phyloP scores from a whole-genome alignment of 2,888 invertebrate species.

The Hemicrepidius hirtus region DNA sequence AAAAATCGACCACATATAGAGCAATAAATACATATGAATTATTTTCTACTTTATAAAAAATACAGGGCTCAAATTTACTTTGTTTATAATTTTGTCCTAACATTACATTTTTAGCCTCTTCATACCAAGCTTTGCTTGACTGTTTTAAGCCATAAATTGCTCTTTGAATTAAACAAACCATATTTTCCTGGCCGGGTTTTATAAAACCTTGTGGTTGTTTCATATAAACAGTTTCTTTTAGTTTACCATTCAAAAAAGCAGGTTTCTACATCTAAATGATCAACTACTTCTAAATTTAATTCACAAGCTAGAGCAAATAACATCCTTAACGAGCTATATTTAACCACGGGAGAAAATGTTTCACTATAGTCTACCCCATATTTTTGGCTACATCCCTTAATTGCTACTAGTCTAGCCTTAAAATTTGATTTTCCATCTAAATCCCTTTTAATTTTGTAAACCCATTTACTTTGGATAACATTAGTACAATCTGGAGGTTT shows the following conservation, averaged over 20 bases:
- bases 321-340: constrained; percentile 43
- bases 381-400: constrained; percentile 55
- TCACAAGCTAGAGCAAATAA: constrained; percentile 52
- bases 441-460: constrained; percentile 56
- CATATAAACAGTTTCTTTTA: constrained; percentile 58
- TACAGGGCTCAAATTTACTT: constrained; percentile 38
- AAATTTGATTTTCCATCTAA: constrained; percentile 50
- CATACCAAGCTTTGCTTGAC: constrained; percentile 57
- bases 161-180: constrained; percentile 55
- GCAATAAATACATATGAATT: too few species aligned
- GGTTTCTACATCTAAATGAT: constrained; percentile 58
- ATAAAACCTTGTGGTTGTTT: constrained; percentile 50
- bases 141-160: constrained; percentile 61
- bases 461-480: constrained; percentile 57
- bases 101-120: constrained; percentile 47
- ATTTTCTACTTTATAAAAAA: neutral
- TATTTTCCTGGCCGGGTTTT: constrained; percentile 29
- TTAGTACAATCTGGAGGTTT: constrained; percentile 51
- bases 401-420: constrained; percentile 55
- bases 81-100: constrained; percentile 22
- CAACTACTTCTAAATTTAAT: constrained; percentile 52
- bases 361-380: constrained; percentile 49
- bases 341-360: constrained; percentile 49
- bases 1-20: too few species aligned
- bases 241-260: constrained; percentile 59